Base-by-base conservation (phyloP, 2,113 vertebrate species). In the Machaerirhynchus nigripectus region DNA sequence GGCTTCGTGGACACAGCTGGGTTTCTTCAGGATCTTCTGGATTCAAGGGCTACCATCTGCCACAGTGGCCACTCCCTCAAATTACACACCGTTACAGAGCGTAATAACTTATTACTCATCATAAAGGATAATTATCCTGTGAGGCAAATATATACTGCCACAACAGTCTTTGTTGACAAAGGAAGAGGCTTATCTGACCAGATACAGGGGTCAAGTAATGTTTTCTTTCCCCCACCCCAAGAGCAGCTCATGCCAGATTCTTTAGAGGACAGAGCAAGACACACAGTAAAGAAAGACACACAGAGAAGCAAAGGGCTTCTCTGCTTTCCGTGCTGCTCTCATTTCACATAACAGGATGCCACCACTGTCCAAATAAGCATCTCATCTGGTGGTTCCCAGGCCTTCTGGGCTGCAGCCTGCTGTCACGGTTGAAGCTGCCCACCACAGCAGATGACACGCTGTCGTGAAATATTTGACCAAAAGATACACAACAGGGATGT, bases 181-280 rank as follows among this genome's bases (percentile, higher is more conserved):
- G 23, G 57, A 89, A 40, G 33, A 71, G 60, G 42, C 42, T 85
- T 76, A 96, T 88, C 79, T 92, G 31, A 86, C 22, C 16, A 90
- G 17, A 63, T 15, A 65, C 7, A 31, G 10, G 13, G 28, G 56
- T 81, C 35, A 73, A 84, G 59, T 55, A 63, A 71, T 26, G 37
- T 84, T 89, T 79, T 67, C 39, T 57, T 81, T 81, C 8, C 65
- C 52, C 33, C 0, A 0, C 5, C 60, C 39, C 60, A 69, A 47
- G 6, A 65, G 53, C 3, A 39, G 16, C 53, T 47, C 47, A 9
- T 56, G 56, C 60, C 47, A 70, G 50, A 26, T 55, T 61, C 74
- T 67, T 79, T 7, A 37, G 20, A 61, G 40, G 8, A 81, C n/a
- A 7, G 14, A 61, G 27, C 0, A 1, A 74, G 67, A 42, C 15